These are phyloP conservation scores for Pachycephala philippinensis DNA, from an alignment of 2,113 vertebrate genomes.

Conservation along the genomic window DNA sequence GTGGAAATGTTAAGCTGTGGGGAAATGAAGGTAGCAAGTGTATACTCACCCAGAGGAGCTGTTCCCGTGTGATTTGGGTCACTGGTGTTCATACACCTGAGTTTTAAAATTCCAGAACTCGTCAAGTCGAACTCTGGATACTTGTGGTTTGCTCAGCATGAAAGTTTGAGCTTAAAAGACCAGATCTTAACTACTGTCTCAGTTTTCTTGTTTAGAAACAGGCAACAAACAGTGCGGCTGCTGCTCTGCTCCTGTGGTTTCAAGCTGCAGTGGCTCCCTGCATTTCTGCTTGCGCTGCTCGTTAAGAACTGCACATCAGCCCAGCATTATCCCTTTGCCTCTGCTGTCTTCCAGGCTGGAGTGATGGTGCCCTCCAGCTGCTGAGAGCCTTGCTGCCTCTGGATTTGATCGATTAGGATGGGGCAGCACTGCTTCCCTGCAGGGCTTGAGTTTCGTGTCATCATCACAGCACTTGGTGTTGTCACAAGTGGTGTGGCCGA, in stretches of 20 bases:
- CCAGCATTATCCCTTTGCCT: neutral
- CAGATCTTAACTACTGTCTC: neutral
- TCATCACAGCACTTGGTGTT: neutral
- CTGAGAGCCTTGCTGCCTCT: neutral
- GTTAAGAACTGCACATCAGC: neutral
- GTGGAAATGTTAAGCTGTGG: neutral
- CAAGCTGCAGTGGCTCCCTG: neutral
- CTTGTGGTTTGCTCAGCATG: neutral
- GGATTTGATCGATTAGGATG: neutral
- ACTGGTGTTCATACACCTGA: neutral
- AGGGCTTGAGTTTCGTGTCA: fast-evolving
- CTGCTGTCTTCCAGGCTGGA: neutral
- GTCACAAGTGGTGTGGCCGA: neutral
- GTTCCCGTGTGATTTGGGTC: fast-evolving
- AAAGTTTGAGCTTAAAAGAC: neutral
- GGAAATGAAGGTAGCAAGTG: neutral
- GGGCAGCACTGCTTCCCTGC: neutral
- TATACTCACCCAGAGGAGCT: neutral
- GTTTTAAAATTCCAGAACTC: neutral
- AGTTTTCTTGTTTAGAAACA: neutral
- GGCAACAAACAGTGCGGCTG: neutral
- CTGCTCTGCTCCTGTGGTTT: neutral
- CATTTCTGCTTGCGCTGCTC: neutral
- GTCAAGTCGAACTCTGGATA: neutral
- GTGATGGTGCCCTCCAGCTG: neutral